phyloP scores from a whole-genome alignment of 2,797 vertebrate species.

The Enoplosus armatus region DNA sequence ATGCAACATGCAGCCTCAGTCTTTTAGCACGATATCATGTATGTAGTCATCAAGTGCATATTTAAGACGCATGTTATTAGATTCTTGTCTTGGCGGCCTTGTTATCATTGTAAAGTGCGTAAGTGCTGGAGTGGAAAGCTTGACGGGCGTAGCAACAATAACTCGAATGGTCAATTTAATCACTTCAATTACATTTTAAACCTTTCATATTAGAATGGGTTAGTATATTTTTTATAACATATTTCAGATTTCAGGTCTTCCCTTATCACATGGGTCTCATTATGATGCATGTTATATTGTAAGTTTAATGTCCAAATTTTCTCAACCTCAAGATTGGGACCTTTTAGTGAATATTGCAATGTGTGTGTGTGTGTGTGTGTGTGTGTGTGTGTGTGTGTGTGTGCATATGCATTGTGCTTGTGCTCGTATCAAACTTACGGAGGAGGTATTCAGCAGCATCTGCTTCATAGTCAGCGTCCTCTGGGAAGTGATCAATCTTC shows the following conservation, averaged over 20 bases:
- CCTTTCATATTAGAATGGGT: background rate
- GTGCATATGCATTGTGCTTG: background rate
- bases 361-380: conserved; percentile 4
- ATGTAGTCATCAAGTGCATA: background rate
- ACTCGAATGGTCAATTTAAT: too few species aligned
- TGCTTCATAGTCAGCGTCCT: conserved; percentile 97
- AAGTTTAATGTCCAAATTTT: background rate
- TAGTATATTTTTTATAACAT: background rate
- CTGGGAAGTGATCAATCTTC: conserved; percentile 99
- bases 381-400: conserved; percentile 3
- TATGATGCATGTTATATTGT: background rate
- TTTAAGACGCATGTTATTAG: background rate
- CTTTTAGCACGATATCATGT: background rate
- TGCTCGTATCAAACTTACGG: conserved; percentile 83
- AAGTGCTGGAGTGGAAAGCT: background rate
- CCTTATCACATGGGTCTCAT: background rate
- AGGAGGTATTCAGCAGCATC: conserved; percentile 98
- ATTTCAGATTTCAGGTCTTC: background rate
- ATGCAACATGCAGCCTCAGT: too few species aligned
- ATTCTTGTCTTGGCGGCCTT: background rate
- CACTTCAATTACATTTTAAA: background rate
- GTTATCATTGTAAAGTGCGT: background rate
- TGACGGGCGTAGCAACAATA: background rate
- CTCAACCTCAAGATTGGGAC: background rate
- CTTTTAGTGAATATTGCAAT: background rate